These are phyloP conservation scores for Halichoeres trimaculatus DNA, from an alignment of 2,113 vertebrate genomes.

Conservation along the genomic window DNA sequence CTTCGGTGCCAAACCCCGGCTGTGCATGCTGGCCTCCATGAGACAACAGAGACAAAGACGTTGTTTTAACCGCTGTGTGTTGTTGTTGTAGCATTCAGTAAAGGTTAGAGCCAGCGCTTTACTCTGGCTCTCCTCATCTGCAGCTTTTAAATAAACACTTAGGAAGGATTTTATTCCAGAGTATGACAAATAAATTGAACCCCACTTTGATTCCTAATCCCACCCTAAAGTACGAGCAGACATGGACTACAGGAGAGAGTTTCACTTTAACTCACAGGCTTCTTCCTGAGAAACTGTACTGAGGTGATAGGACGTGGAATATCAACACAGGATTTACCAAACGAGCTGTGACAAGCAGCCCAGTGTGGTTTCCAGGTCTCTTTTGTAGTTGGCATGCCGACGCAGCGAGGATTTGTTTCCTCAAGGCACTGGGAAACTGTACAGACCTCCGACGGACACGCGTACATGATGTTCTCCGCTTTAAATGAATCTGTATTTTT, in stretches of 20 bases:
- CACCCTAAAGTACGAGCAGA: constrained; percentile 5
- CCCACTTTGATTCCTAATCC: background rate
- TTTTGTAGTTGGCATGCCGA: constrained; percentile 18
- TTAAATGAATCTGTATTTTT: constrained; percentile 16
- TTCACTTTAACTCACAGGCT: constrained; percentile 7
- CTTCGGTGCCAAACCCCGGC: constrained; percentile 79
- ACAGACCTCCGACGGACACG: background rate
- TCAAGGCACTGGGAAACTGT: background rate
- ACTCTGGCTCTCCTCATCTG: background rate
- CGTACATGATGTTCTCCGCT: background rate
- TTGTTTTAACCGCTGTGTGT: constrained; percentile 64
- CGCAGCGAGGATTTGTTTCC: constrained; percentile 21
- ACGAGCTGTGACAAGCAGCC: constrained; percentile 36
- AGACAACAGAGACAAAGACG: constrained; percentile 57
- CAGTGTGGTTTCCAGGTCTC: constrained; percentile 22
- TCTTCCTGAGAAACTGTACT: background rate
- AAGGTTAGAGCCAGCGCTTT: background rate
- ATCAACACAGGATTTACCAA: constrained; percentile 43
- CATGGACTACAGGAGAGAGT: background rate
- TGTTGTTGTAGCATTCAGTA: constrained; percentile 48
- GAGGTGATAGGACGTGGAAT: constrained; percentile 11
- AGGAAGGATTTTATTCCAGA: background rate
- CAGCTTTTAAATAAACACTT: background rate
- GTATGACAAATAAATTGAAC: background rate
- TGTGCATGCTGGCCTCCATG: constrained; percentile 45